A percentile compares a stretch with the other conserved stretches of the same genome.
These are phyloP conservation scores for Elgaria multicarinata DNA, from an alignment of 2,113 vertebrate species.

Conservation along the genomic window DNA sequence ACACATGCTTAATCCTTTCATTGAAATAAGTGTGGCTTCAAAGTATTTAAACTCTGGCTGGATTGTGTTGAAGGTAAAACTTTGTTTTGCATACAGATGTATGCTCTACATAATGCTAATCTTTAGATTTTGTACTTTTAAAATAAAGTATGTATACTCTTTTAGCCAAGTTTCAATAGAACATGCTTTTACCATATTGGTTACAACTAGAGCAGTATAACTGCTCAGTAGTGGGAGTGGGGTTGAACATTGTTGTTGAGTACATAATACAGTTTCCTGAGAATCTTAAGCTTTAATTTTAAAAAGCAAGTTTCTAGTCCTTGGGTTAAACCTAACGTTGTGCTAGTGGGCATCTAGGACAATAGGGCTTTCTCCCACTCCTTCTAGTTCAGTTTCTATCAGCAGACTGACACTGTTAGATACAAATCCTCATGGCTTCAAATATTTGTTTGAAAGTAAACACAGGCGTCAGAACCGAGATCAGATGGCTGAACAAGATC, in stretches of 20 bases:
- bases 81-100: conserved; percentile 19
- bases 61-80: neutral
- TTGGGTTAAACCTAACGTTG: no score
- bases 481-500: neutral
- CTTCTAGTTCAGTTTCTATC: no score
- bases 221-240: neutral
- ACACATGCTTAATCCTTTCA: neutral
- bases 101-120: conserved; percentile 4
- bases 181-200: neutral
- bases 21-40: neutral
- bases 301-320: no score
- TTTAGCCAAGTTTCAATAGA: neutral
- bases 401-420: no score
- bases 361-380: no score
- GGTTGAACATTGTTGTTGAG: neutral
- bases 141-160: neutral
- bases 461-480: neutral
- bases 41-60: neutral
- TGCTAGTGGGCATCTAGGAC: no score
- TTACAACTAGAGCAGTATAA: neutral
- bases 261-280: neutral
- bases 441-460: neutral
- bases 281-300: neutral
- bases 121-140: conserved; percentile 9
- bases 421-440: neutral